A percentile compares a stretch with the other conserved stretches of the same genome.
phyloP scores from a whole-genome alignment of 2,888 invertebrate species.

The Callimorpha dominula region DNA sequence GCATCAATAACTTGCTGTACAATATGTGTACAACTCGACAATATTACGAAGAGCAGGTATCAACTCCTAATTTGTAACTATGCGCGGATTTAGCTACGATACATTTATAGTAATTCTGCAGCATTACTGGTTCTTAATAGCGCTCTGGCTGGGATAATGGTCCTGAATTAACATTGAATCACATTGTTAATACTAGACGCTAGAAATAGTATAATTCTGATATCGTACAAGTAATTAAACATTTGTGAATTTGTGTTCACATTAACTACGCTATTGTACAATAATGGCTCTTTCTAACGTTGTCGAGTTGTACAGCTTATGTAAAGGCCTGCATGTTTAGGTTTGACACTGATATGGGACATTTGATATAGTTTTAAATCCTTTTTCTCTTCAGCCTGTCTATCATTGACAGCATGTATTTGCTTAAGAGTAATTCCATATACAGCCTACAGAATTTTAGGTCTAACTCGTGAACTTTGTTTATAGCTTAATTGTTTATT shows the following conservation, averaged over 20 bases:
- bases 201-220: neutral
- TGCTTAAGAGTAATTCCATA: constrained; percentile 45
- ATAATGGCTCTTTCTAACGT: constrained; percentile 29
- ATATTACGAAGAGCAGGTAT: constrained; percentile 18
- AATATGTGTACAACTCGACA: constrained; percentile 43
- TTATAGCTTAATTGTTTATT: constrained; percentile 38
- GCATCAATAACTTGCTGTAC: constrained; percentile 67
- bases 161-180: too few species aligned
- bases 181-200: neutral
- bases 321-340: constrained; percentile 49
- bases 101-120: too few species aligned
- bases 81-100: neutral
- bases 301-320: constrained; percentile 51
- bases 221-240: neutral
- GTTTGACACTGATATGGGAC: constrained; percentile 35
- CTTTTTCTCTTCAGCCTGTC: constrained; percentile 6
- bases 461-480: constrained; percentile 34
- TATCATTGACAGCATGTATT: constrained; percentile 28
- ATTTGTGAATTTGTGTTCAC: neutral
- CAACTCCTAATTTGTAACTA: neutral
- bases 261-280: neutral
- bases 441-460: constrained; percentile 33
- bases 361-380: constrained; percentile 8
- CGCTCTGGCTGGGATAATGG: neutral
- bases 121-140: neutral